Conservation (phyloP, 2,888 invertebrate species). For the Drosophila setosimentum region DNA sequence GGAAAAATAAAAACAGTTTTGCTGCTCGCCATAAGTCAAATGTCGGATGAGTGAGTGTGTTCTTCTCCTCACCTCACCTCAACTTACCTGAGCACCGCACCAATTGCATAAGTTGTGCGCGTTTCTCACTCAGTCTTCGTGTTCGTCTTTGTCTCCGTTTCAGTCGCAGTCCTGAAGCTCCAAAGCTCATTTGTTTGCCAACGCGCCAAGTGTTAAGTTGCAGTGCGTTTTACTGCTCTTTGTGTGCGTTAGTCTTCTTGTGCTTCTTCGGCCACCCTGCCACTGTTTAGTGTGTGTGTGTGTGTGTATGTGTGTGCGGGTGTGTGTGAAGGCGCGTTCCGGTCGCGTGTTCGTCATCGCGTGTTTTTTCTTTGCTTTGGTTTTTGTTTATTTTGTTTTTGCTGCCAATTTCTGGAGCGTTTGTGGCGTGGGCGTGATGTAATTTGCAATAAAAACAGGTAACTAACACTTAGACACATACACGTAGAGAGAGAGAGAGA, state of each 20-base stretch:
- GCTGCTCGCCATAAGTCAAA: conserved; percentile 71
- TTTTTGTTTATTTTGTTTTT: conserved; percentile 23
- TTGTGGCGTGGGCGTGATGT: conserved; percentile 73
- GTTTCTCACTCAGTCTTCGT: conserved; percentile 41
- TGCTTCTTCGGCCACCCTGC: conserved; percentile 9
- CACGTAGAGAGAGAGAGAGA: not conserved
- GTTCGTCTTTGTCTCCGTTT: conserved; percentile 24
- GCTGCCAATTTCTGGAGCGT: conserved; percentile 40
- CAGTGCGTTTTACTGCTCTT: conserved; percentile 43
- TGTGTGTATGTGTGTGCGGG: conserved; percentile 28
- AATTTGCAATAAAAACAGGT: conserved; percentile 77
- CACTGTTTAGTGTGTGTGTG: conserved; percentile 51
- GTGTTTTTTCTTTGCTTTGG: conserved; percentile 39
- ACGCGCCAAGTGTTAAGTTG: conserved; percentile 63
- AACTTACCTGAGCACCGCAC: conserved; percentile 50
- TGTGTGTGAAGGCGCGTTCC: conserved; percentile 62
- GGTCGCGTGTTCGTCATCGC: conserved; percentile 77
- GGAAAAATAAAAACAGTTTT: conserved; percentile 42
- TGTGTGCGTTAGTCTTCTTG: conserved; percentile 4
- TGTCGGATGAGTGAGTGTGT: conserved; percentile 56
- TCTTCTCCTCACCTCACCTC: conserved; percentile 8
- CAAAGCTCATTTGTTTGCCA: conserved; percentile 69
- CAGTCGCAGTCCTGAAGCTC: conserved; percentile 43
- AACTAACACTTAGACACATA: conserved; percentile 62
- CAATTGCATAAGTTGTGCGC: conserved; percentile 71